Evolutionary conservation across 2,797 vertebrate species (phyloP), one percentile per base, ranked within the genome.

Genomic region (Phylloscopus collybita): DNA sequence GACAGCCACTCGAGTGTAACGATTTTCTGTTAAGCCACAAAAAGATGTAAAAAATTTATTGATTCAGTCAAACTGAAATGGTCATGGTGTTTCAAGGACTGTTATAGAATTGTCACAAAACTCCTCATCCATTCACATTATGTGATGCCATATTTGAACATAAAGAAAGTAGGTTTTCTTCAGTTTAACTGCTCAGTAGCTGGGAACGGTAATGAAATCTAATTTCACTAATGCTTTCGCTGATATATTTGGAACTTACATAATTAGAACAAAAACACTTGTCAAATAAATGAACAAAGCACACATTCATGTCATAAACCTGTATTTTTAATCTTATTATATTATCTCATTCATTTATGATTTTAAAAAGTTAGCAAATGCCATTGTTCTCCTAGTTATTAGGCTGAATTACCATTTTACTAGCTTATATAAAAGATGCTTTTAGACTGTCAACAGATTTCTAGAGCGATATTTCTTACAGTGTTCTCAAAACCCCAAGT

Each of bases 251-350:
- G 83, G 93, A 94, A 90, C 78, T 90, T 88, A 92, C 71, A 86
- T 90, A 95, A 95, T 95, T 93, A 92, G 91, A 94, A 90, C 45
- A 88, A 97, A 95, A 95, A 2, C 42, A 61, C 95, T 90, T 93
- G 88, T 95, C 95, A 96, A 81, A 92, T 81, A 90, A 73, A 93
- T 50, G 90, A 95, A 88, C 73, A 95, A 93, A 94, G 95, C 71
- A 88, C 49, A 66, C 16, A 30, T 91, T 95, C 84, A 88, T 95
- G 95, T 86, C 93, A 94, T 86, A 94, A 92, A 65, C 57, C 53
- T 17, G 20, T 51, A 88, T 80, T 90, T 89, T 89, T 71, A 69
- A 83, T 88, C 80, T 80, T 71, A 89, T 86, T 85, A 60, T 84
- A 86, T 65, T 88, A 71, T 66, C 80, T 88, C 86, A 95, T 93